These are phyloP conservation scores for Ceratina japonica DNA, from an alignment of 1,140 invertebrate genomes.

Conservation along the genomic window DNA sequence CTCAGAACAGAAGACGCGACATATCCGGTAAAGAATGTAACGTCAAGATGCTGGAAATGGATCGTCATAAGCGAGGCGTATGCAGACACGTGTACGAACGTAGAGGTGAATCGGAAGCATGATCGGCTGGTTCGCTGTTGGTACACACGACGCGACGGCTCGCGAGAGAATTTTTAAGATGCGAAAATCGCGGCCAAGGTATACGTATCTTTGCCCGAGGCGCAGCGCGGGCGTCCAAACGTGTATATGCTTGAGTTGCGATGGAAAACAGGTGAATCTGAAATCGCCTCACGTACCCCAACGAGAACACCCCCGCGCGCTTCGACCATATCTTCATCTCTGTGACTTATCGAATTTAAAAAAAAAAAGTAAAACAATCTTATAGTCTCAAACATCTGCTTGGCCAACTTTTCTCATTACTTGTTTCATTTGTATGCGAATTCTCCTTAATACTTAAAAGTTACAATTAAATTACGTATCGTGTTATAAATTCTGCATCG, in stretches of 20 bases:
- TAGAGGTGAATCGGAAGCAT: neutral
- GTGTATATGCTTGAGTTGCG: no score
- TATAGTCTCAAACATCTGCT: neutral
- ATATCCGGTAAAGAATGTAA: neutral
- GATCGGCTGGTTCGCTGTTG: slow-evolving; percentile 17
- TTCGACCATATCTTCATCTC: slow-evolving; percentile 15
- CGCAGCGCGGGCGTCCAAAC: neutral
- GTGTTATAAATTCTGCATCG: no score
- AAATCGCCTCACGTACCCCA: slow-evolving; percentile 37
- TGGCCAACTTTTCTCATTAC: neutral
- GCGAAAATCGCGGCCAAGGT: slow-evolving; percentile 13
- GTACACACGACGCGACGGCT: neutral
- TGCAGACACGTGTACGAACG: neutral
- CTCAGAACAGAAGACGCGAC: neutral
- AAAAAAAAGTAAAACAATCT: slow-evolving; percentile 29
- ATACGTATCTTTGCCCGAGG: neutral
- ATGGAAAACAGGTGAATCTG: neutral
- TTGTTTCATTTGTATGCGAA: no score
- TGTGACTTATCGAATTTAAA: slow-evolving; percentile 21
- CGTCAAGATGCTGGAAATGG: neutral
- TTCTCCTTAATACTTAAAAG: no score
- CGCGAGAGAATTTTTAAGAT: slow-evolving; percentile 24
- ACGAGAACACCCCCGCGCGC: neutral
- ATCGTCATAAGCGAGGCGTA: slow-evolving; percentile 1
- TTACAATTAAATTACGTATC: no score